A percentile compares a stretch with the other conserved stretches of the same genome.
Conservation (phyloP, 2,797 vertebrate genomes). For the Enteromius radiatus region DNA sequence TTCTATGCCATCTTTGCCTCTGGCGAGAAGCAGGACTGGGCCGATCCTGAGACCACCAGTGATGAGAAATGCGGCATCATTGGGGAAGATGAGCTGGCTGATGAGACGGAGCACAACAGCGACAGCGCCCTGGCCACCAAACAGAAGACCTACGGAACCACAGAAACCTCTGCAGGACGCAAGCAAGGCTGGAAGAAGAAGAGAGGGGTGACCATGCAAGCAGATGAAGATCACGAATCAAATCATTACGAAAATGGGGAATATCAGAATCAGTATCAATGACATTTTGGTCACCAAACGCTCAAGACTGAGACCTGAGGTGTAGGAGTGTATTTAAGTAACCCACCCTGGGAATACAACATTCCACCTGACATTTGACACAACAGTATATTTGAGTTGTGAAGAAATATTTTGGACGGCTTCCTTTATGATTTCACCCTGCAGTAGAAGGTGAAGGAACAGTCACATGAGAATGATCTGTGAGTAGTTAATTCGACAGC, state of each 20-base stretch:
- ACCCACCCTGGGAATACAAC: constrained; percentile 10
- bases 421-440: constrained; percentile 24
- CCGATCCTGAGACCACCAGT: constrained; percentile 88
- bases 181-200: constrained; percentile 82
- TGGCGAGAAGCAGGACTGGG: constrained; percentile 97
- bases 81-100: constrained; percentile 91
- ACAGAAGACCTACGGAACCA: constrained; percentile 87
- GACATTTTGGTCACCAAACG: constrained; percentile 52
- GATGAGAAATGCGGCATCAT: constrained; percentile 96
- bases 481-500: not conserved
- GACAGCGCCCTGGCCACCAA: constrained; percentile 77
- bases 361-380: constrained; percentile 46
- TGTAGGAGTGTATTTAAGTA: constrained; percentile 24
- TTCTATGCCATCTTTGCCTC: constrained; percentile 99
- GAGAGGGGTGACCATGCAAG: constrained; percentile 77
- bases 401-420: constrained; percentile 19
- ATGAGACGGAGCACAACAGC: constrained; percentile 87
- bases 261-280: constrained; percentile 82
- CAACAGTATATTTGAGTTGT: constrained; percentile 35
- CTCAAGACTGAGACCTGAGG: constrained; percentile 47
- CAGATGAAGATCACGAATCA: constrained; percentile 76
- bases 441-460: constrained; percentile 2
- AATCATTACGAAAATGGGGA: constrained; percentile 83
- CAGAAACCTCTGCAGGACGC: constrained; percentile 77
- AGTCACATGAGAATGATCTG: constrained; percentile 1